Conservation (phyloP, 2,797 vertebrate species). For the Ptychadena robeensis region DNA sequence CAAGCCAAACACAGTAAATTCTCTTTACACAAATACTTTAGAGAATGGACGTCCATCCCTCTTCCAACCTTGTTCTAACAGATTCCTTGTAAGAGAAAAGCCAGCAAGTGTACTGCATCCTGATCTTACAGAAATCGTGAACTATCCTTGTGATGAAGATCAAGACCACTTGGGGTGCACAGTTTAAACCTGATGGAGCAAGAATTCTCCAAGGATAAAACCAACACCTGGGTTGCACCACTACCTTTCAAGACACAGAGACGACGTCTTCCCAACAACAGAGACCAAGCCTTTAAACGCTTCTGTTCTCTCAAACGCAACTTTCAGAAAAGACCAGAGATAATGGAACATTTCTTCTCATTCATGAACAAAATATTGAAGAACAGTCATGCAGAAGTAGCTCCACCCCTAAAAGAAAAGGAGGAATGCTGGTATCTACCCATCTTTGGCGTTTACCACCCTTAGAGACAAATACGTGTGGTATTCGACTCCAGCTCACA, state of each 20-base stretch:
- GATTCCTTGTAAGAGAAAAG: conserved; percentile 1
- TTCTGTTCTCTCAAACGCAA: too few relatives aligned
- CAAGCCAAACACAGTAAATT: background rate
- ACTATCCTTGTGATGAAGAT: background rate
- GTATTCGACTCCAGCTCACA: background rate
- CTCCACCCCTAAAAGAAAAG: background rate
- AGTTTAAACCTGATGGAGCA: too few relatives aligned
- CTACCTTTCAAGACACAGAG: too few relatives aligned
- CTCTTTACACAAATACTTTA: too few relatives aligned
- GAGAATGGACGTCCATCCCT: background rate
- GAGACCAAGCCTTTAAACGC: too few relatives aligned
- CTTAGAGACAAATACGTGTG: background rate
- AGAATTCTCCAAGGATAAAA: too few relatives aligned
- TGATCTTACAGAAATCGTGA: background rate
- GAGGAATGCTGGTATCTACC: conserved; percentile 54
- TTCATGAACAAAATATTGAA: background rate
- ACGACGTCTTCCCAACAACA: too few relatives aligned
- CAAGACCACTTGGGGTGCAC: background rate
- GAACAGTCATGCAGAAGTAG: conserved; percentile 2
- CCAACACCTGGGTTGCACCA: too few relatives aligned
- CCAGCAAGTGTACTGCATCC: background rate
- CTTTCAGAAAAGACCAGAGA: too few relatives aligned
- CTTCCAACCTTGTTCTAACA: background rate
- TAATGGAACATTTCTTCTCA: too few relatives aligned
- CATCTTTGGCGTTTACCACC: background rate